Base-by-base conservation (phyloP, 2,888 invertebrate species). In the Pandemis cinnamomeana region DNA sequence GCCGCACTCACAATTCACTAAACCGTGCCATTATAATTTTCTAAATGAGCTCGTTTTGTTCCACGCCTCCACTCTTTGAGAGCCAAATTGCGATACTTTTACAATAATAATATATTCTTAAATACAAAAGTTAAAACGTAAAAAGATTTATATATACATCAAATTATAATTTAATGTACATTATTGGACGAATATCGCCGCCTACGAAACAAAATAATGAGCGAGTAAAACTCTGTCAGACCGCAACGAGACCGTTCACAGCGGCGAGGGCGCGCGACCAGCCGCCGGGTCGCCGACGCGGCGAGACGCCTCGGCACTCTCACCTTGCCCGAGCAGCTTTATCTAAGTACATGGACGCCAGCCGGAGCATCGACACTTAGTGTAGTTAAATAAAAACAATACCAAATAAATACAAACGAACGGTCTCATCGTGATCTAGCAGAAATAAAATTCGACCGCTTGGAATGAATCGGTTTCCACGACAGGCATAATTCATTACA, bases 121-220 rank as follows among this genome's bases (percentile, higher is more conserved):
- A 89, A 90, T 89, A 89, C 88, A 90, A 87, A 89, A 89, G 86
- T 87, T 88, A 89, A 89, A 90, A 89, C 87, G 88, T 82, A 83
- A 82, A 82, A 80, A 71, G 78, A 78, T 84, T 87, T 79, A 78
- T 92, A 93, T 93, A 89, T 91, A 93, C 92, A 92, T 86, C 84
- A 88, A 92, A 90, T 90, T 86, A 91, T 91, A 91, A 90, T 90
- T 89, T 86, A 91, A 89, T 89, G 86, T 89, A 91, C 89, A 76
- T 77, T 70, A 76, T 69, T 66, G 66, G 71, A 78, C 71, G 73
- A 73, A 72, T 69, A 67, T 69, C 67, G 76, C 71, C 58, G 66
- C 75, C 46, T 71, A 71, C 64, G 58, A 75, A 67, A 75, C 62
- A 55, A 69, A 55, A 73, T 46, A 58, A 55, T 63, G 62, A 62